Evolutionary conservation across 2,113 vertebrate genomes (phyloP).

Genomic region (Hymenochirus boettgeri): DNA sequence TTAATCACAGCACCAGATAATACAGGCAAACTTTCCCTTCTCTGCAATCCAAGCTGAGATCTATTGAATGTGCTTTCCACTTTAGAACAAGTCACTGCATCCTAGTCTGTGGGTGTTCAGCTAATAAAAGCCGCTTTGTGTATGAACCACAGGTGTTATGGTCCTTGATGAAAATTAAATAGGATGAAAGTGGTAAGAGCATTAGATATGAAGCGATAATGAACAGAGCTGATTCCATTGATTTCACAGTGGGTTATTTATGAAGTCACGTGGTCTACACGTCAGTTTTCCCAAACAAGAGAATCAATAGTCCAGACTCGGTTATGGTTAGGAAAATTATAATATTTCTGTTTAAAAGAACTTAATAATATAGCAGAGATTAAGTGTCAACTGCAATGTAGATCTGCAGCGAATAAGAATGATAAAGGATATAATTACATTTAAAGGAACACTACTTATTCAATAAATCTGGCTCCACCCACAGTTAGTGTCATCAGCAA

Average conservation of each 20-base stretch:
- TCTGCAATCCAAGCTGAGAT: conserved; percentile 59
- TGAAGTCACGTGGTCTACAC: conserved; percentile 46
- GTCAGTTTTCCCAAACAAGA: not conserved
- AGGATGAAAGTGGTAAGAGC: conserved; percentile 67
- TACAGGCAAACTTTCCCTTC: conserved; percentile 61
- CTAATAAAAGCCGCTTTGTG: conserved; percentile 68
- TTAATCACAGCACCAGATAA: conserved; percentile 62
- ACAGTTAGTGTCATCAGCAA: no score
- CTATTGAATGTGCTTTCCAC: conserved; percentile 61
- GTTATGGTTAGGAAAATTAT: no score
- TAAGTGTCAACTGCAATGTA: no score
- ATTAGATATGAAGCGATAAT: conserved; percentile 63
- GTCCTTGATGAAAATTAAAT: conserved; percentile 69
- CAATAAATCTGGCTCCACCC: no score
- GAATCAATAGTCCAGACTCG: conserved; percentile 20
- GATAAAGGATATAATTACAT: no score
- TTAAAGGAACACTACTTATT: no score
- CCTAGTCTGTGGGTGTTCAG: conserved; percentile 65
- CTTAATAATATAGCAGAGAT: no score
- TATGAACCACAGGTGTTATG: conserved; percentile 73
- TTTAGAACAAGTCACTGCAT: conserved; percentile 70
- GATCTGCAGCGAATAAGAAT: no score
- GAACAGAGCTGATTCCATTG: conserved; percentile 63
- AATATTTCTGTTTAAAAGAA: no score
- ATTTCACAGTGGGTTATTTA: conserved; percentile 60